Base-by-base conservation (phyloP, 2,888 invertebrate genomes). In the Melikaiella ostensackeni region DNA sequence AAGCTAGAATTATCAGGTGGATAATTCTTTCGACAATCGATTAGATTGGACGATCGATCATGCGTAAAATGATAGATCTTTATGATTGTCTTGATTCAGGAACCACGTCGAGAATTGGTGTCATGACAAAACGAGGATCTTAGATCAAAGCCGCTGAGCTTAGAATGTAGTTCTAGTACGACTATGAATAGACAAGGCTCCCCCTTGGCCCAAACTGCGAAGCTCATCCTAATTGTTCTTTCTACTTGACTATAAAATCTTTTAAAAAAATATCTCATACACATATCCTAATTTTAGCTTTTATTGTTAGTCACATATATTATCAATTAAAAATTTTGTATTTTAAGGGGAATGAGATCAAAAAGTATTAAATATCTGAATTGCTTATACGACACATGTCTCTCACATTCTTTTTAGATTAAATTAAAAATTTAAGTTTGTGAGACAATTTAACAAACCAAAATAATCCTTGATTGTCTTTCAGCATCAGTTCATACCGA, bases 131-230 rank as follows among this genome's bases (percentile, higher is more conserved):
- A 88, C 84, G 87, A 86, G 88, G 86, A 87, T 88, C 80, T 86
- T 84, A 86, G 88, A 89, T 90, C 88, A 89, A 88, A 90, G 88
- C 88, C 88, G 87, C 84, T 85, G 84, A 85, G 84, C 84, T 83
- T 84, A 84, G 86, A 90, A 89, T 89, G 87, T 89, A 90, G 89
- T 90, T 90, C 90, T 90, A 89, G 89, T 89, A 90, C 89, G 87
- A 85, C 89, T 89, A 90, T 89, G 88, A 90, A 90, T 90, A 90
- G 90, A 86, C 85, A 84, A 85, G 85, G 87, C 88, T 87, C 86
- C 88, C 87, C 88, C 86, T 89, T 89, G 89, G 87, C 89, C 88
- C 87, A 86, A 86, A 83, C 86, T 77, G 79, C 76, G 30, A 70
- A 70, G 50, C 66, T 66, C 66, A 66, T 66, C 42, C 70, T 70